Evolutionary conservation across 1,140 invertebrate genomes (phyloP), one percentile per base, ranked within the genome.

Genomic region (Leguminivora glycinivorella): DNA sequence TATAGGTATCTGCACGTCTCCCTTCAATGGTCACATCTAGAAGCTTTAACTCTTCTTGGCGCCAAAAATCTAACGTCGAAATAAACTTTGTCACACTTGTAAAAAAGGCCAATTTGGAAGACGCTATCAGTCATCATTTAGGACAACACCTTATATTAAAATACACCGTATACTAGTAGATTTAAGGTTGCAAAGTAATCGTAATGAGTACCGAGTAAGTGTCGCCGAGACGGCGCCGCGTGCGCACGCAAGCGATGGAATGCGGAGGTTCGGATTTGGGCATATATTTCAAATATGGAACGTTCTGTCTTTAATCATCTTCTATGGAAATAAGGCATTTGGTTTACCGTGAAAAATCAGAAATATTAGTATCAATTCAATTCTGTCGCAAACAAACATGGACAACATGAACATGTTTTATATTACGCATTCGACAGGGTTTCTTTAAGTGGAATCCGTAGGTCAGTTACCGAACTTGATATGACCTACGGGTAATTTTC

Each of bases 251-350:
- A 68, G 25, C 76, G 75, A 73, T 70, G 82, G 87, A 89, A 89
- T 89, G 87, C 87, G 87, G 87, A 89, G 86, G 87, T 83, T 75
- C 72, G 40, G 63, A 79, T 83, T 87, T 83, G 72, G 82, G 78
- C 80, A 83, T 79, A 76, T 80, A 81, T 83, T 80, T 47, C 43
- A 17, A 47, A 47, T 47, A 47, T 1, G 2, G 17, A 47, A 17
- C 19, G 19, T 22, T 52, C 9, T 52, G 19, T 19, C 19, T 52
- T 52, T 19, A 7, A 22, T 1, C 17, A 19, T 52, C 47, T 47
- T 17, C 43, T 19, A 17, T 52, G 0, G 6, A 19, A 40, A 40
- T 9, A 6, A 40, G 29, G 29, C 7, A 31, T 3, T 31, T 31
- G 34, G 10, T 0, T 34, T 10, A 12, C 0, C 9, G 34, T 34